phyloP scores from a whole-genome alignment of 2,888 invertebrate genomes.

The Synanthedon vespiformis region DNA sequence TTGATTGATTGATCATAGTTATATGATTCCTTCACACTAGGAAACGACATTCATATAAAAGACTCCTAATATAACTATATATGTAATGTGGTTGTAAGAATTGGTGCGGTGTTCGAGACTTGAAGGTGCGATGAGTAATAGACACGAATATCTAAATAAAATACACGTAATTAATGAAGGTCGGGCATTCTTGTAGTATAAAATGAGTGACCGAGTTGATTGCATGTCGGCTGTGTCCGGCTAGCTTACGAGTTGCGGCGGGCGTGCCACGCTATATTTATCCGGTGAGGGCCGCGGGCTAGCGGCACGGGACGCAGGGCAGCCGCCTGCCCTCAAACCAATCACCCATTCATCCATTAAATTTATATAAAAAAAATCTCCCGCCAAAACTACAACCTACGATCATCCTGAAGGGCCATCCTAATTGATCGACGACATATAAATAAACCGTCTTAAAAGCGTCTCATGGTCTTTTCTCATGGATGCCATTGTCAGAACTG shows the following conservation, averaged over 20 bases:
- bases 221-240: conserved; percentile 36
- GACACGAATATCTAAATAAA: too few relatives aligned
- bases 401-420: too few relatives aligned
- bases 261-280: conserved; percentile 64
- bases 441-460: too few relatives aligned
- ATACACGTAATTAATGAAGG: too few relatives aligned
- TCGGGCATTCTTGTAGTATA: conserved; percentile 13
- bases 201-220: conserved; percentile 49
- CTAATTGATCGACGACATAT: too few relatives aligned
- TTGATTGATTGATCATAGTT: too few relatives aligned
- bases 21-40: neutral
- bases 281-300: conserved; percentile 49
- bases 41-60: neutral
- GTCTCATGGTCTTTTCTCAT: too few relatives aligned
- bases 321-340: conserved; percentile 26
- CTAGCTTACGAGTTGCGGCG: conserved; percentile 27
- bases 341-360: conserved; percentile 36
- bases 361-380: conserved; percentile 1
- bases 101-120: neutral
- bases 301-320: conserved; percentile 28
- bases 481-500: too few relatives aligned
- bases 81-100: neutral
- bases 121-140: too few relatives aligned
- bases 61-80: neutral
- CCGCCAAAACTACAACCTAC: neutral